Evolutionary conservation across 2,113 vertebrate species (phyloP).

Genomic region (Takifugu bimaculatus): DNA sequence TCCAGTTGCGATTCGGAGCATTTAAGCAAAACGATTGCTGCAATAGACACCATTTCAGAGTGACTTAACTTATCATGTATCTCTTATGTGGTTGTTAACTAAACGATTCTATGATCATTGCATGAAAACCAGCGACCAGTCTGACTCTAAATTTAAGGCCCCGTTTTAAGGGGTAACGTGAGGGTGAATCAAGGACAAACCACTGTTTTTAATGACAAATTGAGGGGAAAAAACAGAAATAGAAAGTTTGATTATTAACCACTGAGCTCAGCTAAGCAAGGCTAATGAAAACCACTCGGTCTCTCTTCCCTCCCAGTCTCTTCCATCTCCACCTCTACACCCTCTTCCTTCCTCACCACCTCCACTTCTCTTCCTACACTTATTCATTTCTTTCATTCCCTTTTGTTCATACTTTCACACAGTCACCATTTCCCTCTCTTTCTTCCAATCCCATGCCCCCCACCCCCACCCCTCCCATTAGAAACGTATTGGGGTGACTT

Average conservation of each 20-base stretch:
- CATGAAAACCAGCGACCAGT: too few relatives aligned
- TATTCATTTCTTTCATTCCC: constrained; percentile 6
- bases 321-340: constrained; percentile 13
- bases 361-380: constrained; percentile 12
- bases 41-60: too few relatives aligned
- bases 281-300: constrained; percentile 57
- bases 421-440: neutral
- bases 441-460: constrained; percentile 4
- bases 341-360: constrained; percentile 2
- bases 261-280: constrained; percentile 55
- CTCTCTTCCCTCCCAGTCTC: constrained; percentile 20
- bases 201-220: neutral
- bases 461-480: constrained; percentile 44
- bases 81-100: too few relatives aligned
- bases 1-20: too few relatives aligned
- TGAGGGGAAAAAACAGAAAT: constrained; percentile 19
- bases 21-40: too few relatives aligned
- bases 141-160: too few relatives aligned
- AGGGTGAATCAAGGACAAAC: constrained; percentile 21
- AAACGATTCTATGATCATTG: too few relatives aligned
- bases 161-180: too few relatives aligned
- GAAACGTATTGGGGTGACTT: constrained; percentile 70
- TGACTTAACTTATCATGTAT: too few relatives aligned
- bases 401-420: neutral
- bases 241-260: constrained; percentile 65